phyloP scores from a whole-genome alignment of 2,888 invertebrate genomes.

The Trissolcus brochymenae region DNA sequence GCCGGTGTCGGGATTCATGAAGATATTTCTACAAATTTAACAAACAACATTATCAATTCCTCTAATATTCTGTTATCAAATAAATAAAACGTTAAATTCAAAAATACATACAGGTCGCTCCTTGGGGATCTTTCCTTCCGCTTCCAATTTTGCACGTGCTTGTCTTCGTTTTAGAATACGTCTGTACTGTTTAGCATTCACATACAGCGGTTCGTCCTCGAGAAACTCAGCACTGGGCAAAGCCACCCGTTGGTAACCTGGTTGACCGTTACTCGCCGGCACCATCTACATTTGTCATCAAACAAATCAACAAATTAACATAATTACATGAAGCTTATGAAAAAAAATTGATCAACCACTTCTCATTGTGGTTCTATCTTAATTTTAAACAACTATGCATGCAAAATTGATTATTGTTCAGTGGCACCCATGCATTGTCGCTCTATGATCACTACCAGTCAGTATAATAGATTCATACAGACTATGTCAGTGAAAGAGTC shows the following conservation, averaged over 20 bases:
- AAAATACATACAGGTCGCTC: constrained; percentile 86
- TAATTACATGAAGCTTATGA: not conserved
- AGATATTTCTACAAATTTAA: constrained; percentile 89
- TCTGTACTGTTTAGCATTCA: constrained; percentile 98
- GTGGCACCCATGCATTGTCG: constrained; percentile 62
- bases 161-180: constrained; percentile 95
- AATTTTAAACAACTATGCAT: too few relatives aligned
- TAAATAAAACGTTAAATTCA: not conserved
- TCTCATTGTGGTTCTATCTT: too few relatives aligned
- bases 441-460: constrained; percentile 72
- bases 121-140: constrained; percentile 96
- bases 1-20: constrained; percentile 97
- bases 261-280: constrained; percentile 77
- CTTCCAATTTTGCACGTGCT: constrained; percentile 95
- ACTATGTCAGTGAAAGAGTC: constrained; percentile 71
- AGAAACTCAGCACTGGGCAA: constrained; percentile 81
- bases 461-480: constrained; percentile 67
- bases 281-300: constrained; percentile 77
- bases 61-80: not conserved
- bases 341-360: too few relatives aligned
- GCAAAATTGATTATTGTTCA: too few relatives aligned
- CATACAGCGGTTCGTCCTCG: constrained; percentile 97
- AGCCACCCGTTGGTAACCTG: constrained; percentile 80
- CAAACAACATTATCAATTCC: not conserved
- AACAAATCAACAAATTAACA: not conserved